phyloP scores from a whole-genome alignment of 2,888 invertebrate species.

The Drosophila setosimentum region DNA sequence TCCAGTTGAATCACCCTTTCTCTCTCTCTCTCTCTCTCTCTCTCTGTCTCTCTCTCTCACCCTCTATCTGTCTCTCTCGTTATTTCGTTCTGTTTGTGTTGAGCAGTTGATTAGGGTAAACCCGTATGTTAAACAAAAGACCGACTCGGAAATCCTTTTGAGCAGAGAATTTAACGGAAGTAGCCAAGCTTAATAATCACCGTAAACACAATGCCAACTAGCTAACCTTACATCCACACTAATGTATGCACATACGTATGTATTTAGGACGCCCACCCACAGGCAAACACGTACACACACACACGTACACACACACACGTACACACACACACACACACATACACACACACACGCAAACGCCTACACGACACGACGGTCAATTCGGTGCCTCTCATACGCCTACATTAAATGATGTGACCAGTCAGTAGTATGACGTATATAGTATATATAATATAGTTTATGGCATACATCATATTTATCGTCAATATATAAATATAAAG shows the following conservation, averaged over 20 bases:
- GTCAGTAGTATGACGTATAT: conserved; percentile 39
- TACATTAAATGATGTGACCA: conserved; percentile 14
- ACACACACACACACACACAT: not conserved
- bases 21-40: not conserved
- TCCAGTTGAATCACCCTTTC: not conserved
- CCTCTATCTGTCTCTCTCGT: not conserved
- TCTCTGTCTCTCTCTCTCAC: not conserved
- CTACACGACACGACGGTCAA: conserved; percentile 28
- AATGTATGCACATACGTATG: not conserved
- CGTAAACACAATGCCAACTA: conserved; percentile 19
- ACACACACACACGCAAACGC: not conserved
- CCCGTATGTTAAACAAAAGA: conserved; percentile 27
- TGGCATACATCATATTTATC: not conserved
- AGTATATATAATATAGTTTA: not conserved
- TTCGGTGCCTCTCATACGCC: conserved; percentile 23
- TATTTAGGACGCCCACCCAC: not conserved
- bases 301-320: not conserved
- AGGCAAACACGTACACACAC: not conserved
- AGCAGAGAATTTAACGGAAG: conserved; percentile 24
- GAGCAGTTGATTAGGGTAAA: conserved; percentile 3
- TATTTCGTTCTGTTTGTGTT: not conserved
- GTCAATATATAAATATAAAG: not conserved
- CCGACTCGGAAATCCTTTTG: conserved; percentile 51
- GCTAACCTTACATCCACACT: conserved; percentile 8
- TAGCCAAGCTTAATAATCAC: conserved; percentile 39